These are phyloP conservation scores for Notamacropus eugenii DNA, from an alignment of 2,797 vertebrate species.

Conservation along the genomic window DNA sequence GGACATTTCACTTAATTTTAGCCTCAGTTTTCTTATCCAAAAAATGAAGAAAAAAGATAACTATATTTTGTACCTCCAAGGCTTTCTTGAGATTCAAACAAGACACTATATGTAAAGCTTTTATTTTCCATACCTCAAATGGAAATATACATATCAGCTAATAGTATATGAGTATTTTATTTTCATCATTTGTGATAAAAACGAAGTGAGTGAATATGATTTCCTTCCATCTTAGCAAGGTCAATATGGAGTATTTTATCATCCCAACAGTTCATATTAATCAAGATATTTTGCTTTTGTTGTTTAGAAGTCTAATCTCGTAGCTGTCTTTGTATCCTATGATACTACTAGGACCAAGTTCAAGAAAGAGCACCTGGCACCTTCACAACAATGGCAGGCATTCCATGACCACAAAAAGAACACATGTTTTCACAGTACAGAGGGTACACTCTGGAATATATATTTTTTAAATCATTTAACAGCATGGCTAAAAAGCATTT, in stretches of 20 bases:
- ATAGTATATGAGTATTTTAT: neutral
- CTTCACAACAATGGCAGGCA: neutral
- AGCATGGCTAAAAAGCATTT: neutral
- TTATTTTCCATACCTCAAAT: neutral
- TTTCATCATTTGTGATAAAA: neutral
- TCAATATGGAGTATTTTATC: neutral
- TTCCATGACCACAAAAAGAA: rapidly evolving
- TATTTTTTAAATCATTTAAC: no score
- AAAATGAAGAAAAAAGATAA: neutral
- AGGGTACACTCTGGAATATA: no score
- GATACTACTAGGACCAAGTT: neutral
- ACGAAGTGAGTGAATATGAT: neutral
- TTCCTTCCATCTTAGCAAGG: neutral
- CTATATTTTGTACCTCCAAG: neutral
- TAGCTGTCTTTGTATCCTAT: neutral
- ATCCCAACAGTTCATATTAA: no score
- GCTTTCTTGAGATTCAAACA: neutral
- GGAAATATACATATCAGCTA: neutral
- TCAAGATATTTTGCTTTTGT: neutral
- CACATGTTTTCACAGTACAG: neutral
- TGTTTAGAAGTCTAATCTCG: neutral
- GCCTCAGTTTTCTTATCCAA: neutral
- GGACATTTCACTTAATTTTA: neutral
- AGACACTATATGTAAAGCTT: neutral
- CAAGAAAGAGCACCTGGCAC: neutral